Percentiles rank a stretch among this genome's conserved stretches.
These are phyloP conservation scores for Carterocephalus palaemon DNA, from an alignment of 2,888 invertebrate genomes.

Conservation along the genomic window DNA sequence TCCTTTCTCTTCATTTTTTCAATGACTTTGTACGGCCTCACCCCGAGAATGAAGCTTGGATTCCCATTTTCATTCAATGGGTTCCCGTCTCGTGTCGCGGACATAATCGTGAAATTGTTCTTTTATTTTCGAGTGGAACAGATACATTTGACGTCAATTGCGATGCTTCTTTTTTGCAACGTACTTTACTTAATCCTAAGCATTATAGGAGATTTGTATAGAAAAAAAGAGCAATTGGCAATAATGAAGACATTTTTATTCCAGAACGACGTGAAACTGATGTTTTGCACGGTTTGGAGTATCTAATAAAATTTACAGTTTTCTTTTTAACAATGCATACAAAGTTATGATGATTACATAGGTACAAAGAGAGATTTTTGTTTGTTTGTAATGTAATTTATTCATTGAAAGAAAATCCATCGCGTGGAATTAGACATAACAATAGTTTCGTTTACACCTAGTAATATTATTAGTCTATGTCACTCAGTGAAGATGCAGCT, in stretches of 20 bases:
- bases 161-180: constrained; percentile 12
- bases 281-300: too few species aligned
- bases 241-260: neutral
- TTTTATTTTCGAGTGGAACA: constrained; percentile 19
- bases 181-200: constrained; percentile 7
- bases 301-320: too few species aligned
- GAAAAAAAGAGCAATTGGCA: neutral
- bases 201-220: constrained; percentile 11
- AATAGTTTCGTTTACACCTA: too few species aligned
- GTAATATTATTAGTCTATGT: too few species aligned
- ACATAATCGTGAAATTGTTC: constrained; percentile 43
- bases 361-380: too few species aligned
- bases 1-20: constrained; percentile 53
- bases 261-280: too few species aligned
- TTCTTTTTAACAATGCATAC: too few species aligned
- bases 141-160: constrained; percentile 18
- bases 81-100: constrained; percentile 35
- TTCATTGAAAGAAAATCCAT: too few species aligned
- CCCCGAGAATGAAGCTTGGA: constrained; percentile 38
- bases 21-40: constrained; percentile 41
- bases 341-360: too few species aligned
- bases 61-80: constrained; percentile 45
- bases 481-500: too few species aligned
- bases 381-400: too few species aligned
- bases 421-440: too few species aligned